phyloP scores from a whole-genome alignment of 2,888 invertebrate species.

The Phengaris arion region DNA sequence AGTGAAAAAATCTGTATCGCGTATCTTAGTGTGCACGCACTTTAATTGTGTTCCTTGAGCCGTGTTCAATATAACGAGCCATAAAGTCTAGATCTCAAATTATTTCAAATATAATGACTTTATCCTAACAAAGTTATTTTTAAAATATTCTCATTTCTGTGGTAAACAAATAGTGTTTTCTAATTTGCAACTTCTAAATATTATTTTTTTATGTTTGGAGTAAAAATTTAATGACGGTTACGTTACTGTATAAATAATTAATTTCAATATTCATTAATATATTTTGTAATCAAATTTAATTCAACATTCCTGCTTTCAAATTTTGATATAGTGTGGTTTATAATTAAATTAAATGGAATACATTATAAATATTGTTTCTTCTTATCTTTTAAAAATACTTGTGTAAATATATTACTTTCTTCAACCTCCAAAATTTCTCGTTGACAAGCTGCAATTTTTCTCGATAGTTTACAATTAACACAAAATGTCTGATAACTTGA shows the following conservation, averaged over 20 bases:
- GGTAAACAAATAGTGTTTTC: not conserved
- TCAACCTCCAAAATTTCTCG: not conserved
- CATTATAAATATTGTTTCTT: not conserved
- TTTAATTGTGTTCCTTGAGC: conserved; percentile 58
- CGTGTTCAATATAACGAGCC: conserved; percentile 71
- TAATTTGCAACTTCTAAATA: not conserved
- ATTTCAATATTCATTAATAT: too few species aligned
- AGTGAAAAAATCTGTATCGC: not conserved
- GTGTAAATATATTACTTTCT: not conserved
- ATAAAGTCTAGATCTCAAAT: conserved; percentile 36
- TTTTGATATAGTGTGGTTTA: too few species aligned
- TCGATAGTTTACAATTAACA: conserved; percentile 10
- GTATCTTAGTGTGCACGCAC: not conserved
- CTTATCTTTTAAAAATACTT: not conserved
- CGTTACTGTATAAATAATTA: too few species aligned
- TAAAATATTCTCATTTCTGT: not conserved
- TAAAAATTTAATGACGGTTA: too few species aligned
- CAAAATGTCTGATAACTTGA: not conserved
- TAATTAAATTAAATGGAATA: too few species aligned
- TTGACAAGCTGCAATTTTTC: not conserved
- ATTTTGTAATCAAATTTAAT: too few species aligned
- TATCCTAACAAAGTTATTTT: not conserved
- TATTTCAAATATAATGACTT: conserved; percentile 24
- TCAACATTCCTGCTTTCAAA: too few species aligned
- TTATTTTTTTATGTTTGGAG: too few species aligned